These are phyloP conservation scores for Thinocorus orbignyianus DNA, from an alignment of 2,113 vertebrate genomes.

Conservation along the genomic window DNA sequence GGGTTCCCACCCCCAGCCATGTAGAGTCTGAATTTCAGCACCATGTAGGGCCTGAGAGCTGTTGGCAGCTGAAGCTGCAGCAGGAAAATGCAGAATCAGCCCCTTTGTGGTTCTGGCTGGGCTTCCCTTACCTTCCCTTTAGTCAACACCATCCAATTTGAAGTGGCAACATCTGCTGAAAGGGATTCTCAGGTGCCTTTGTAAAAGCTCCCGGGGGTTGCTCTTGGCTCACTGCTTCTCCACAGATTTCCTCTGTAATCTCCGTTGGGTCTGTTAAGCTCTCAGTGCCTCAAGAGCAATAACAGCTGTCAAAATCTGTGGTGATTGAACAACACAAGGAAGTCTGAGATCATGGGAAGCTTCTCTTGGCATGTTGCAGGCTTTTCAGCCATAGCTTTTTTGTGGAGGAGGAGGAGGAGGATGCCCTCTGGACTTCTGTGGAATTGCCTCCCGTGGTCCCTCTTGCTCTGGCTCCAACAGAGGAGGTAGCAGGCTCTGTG, in stretches of 20 bases:
- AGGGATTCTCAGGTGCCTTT: background rate
- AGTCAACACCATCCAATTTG: background rate
- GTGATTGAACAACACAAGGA: background rate
- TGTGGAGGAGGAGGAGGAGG: background rate
- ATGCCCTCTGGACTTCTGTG: background rate
- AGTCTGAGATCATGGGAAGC: background rate
- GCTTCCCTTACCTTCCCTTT: background rate
- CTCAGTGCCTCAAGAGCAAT: background rate
- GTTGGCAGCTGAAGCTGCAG: background rate
- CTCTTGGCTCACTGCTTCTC: background rate
- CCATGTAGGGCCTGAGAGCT: rapidly evolving
- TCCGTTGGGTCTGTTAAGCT: rapidly evolving
- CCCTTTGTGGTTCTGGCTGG: background rate
- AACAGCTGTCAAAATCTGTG: background rate
- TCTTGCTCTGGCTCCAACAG: rapidly evolving
- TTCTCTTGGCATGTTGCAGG: background rate
- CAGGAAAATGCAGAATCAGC: background rate
- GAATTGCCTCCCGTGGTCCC: background rate
- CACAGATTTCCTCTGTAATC: background rate
- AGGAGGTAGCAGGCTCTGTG: background rate
- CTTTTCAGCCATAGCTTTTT: background rate
- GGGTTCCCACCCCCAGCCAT: background rate
- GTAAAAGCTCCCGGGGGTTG: background rate
- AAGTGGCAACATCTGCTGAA: background rate
- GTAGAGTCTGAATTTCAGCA: background rate